Evolutionary conservation across 2,888 invertebrate genomes (phyloP).

Genomic region (Apodemia duryi): DNA sequence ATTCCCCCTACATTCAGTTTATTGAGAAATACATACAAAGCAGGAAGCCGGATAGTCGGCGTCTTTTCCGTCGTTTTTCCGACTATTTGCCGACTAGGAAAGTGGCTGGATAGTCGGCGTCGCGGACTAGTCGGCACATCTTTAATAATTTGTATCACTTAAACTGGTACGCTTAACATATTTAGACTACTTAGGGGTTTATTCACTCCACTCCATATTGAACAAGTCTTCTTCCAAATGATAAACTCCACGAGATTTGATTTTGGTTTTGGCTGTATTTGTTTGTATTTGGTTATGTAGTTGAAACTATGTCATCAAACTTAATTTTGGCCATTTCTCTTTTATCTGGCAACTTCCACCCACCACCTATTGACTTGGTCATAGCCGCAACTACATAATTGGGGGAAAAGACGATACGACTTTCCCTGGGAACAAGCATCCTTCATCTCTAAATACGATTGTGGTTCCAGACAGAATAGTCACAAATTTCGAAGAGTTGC

Average conservation of each 20-base stretch:
- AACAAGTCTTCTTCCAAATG: constrained; percentile 10
- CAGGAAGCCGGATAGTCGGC: too few relatives aligned
- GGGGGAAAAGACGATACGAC: constrained; percentile 16
- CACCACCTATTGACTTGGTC: constrained; percentile 14
- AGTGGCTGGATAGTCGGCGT: too few relatives aligned
- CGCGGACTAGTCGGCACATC: too few relatives aligned
- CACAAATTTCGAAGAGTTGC: too few relatives aligned
- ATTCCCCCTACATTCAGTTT: too few relatives aligned
- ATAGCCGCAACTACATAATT: constrained; percentile 16
- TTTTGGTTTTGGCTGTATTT: constrained; percentile 3
- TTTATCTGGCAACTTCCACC: constrained; percentile 8
- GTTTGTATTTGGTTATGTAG: too few relatives aligned
- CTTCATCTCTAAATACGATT: too few relatives aligned
- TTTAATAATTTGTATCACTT: background rate
- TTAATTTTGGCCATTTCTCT: constrained; percentile 7
- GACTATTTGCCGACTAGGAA: too few relatives aligned
- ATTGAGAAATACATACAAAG: too few relatives aligned
- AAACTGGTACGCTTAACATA: background rate
- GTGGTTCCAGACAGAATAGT: too few relatives aligned
- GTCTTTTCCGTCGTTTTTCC: too few relatives aligned
- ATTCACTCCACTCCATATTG: constrained; percentile 6
- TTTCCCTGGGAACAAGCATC: too few relatives aligned
- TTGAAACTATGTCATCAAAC: background rate
- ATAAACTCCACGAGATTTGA: constrained; percentile 7
- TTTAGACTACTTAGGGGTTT: background rate